Evolutionary conservation across 2,888 invertebrate genomes (phyloP).

Genomic region (Pristionchus japonicus): DNA sequence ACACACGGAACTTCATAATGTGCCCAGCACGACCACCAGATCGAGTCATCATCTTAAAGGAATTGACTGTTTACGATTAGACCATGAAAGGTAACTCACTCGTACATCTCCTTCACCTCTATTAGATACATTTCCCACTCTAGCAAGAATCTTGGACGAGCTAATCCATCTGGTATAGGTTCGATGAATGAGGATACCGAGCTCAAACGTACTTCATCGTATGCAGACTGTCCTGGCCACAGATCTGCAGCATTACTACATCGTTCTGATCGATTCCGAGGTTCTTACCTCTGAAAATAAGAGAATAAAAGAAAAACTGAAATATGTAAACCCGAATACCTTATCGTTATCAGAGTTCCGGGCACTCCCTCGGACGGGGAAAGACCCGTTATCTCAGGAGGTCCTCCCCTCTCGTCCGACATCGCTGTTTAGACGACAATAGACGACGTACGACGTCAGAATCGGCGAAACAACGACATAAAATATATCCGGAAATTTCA

Average conservation of each 20-base stretch:
- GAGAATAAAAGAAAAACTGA: neutral
- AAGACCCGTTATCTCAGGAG: constrained; percentile 86
- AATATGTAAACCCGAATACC: neutral
- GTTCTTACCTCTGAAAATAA: constrained; percentile 86
- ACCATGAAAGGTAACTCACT: neutral
- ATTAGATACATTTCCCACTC: constrained; percentile 89
- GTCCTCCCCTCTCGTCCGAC: constrained; percentile 2
- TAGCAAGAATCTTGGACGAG: constrained; percentile 93
- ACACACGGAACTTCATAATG: constrained; percentile 81
- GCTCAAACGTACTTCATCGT: constrained; percentile 81
- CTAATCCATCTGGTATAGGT: constrained; percentile 89
- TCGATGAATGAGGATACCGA: neutral
- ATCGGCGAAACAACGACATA: neutral
- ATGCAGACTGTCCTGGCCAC: constrained; percentile 92
- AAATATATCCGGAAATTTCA: too few relatives aligned
- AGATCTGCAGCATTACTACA: constrained; percentile 86
- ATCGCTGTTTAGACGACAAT: neutral
- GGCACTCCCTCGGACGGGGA: constrained; percentile 92
- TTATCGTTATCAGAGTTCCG: constrained; percentile 54
- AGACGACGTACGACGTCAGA: neutral
- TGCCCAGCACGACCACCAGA: constrained; percentile 90
- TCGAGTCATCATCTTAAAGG: constrained; percentile 86
- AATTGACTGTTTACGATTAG: neutral
- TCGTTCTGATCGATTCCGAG: constrained; percentile 89
- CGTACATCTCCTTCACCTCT: constrained; percentile 86